Evolutionary conservation across 2,888 invertebrate genomes (phyloP).

Genomic region (Crematogaster levior): DNA sequence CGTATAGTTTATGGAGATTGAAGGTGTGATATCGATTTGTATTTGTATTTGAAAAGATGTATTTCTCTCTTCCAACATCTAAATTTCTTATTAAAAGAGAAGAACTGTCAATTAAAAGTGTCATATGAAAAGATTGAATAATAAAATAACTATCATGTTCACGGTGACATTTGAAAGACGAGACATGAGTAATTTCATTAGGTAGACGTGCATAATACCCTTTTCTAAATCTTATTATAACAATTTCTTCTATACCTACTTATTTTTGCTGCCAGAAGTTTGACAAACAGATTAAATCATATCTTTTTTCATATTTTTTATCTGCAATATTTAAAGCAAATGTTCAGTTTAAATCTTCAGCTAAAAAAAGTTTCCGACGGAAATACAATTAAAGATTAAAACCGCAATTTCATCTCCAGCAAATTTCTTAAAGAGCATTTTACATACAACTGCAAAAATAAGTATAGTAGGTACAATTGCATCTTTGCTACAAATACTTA

Average conservation of each 20-base stretch:
- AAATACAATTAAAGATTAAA: background rate
- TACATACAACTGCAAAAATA: background rate
- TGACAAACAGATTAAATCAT: background rate
- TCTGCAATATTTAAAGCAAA: background rate
- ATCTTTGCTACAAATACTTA: background rate
- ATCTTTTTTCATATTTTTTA: background rate
- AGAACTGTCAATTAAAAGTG: background rate
- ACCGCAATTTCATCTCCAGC: background rate
- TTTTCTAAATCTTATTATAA: background rate
- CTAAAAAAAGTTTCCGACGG: background rate
- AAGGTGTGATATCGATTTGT: background rate
- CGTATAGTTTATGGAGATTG: background rate
- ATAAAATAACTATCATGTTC: background rate
- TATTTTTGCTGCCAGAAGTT: background rate
- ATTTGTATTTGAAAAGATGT: background rate
- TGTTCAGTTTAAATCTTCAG: background rate
- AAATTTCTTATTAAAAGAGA: background rate
- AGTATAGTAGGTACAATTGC: background rate
- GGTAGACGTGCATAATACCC: background rate
- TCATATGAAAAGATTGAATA: background rate
- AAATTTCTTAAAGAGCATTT: background rate
- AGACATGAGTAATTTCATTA: slow-evolving; percentile 12
- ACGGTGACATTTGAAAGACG: background rate
- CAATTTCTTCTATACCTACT: no score
- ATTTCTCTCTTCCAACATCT: no score